Percentiles rank a stretch among this genome's conserved stretches.
phyloP scores from a whole-genome alignment of 2,797 vertebrate genomes.

The Gobio occitaniae region DNA sequence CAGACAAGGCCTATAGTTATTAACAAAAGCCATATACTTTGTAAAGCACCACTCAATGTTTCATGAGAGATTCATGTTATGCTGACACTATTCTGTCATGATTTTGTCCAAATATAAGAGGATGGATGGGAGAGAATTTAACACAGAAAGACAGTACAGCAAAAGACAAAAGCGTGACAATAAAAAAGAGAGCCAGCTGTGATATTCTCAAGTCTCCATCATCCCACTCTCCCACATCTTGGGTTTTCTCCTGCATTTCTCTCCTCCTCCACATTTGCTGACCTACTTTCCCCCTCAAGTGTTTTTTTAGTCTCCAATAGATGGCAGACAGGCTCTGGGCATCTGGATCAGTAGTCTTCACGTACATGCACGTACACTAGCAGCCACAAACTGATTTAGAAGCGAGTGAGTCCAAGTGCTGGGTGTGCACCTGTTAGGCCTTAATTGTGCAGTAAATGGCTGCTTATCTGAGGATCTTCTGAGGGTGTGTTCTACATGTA shows the following conservation, averaged over 20 bases:
- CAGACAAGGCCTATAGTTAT: not conserved
- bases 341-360: conserved; percentile 29
- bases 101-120: not conserved
- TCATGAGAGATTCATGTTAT: not conserved
- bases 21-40: not conserved
- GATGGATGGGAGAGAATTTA: not conserved
- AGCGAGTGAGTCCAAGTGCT: not conserved
- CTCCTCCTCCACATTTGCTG: conserved; percentile 55
- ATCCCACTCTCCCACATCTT: not conserved
- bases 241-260: conserved; percentile 20
- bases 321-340: conserved; percentile 69
- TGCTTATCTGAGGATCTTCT: conserved; percentile 46
- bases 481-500: conserved; percentile 41
- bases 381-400: conserved; percentile 21
- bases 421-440: conserved; percentile 48
- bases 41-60: not conserved
- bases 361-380: not conserved
- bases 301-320: conserved; percentile 64
- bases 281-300: conserved; percentile 68
- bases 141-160: not conserved
- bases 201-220: conserved; percentile 1
- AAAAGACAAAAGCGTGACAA: not conserved
- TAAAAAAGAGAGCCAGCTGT: conserved; percentile 25
- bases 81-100: conserved; percentile 26
- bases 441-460: conserved; percentile 53